Evolutionary conservation across 2,113 vertebrate genomes (phyloP).

Genomic region (Halcyon malimbica): DNA sequence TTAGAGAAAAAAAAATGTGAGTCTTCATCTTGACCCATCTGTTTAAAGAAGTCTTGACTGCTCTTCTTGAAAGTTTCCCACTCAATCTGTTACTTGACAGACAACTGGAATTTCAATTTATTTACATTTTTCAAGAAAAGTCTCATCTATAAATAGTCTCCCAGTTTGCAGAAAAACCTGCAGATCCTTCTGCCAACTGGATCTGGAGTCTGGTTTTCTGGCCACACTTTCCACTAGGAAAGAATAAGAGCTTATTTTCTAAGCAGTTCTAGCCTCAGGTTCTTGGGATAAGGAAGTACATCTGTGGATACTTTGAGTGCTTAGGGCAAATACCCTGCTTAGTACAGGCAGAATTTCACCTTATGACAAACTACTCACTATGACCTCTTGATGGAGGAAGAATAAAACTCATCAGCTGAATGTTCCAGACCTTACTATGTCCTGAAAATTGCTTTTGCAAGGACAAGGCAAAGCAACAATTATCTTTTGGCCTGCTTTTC

Average conservation of each 20-base stretch:
- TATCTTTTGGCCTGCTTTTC: neutral
- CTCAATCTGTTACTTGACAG: neutral
- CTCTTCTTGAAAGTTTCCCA: neutral
- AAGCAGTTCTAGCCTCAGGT: neutral
- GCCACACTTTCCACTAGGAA: neutral
- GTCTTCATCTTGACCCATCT: neutral
- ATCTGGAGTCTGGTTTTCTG: neutral
- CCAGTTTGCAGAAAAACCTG: neutral
- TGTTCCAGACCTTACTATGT: neutral
- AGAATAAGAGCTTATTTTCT: neutral
- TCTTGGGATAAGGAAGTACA: neutral
- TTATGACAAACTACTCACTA: neutral
- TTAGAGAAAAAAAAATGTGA: neutral
- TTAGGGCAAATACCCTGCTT: neutral
- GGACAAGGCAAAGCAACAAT: neutral
- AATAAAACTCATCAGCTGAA: neutral
- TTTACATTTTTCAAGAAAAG: neutral
- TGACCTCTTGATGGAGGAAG: neutral
- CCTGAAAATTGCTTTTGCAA: neutral
- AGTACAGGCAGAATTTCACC: neutral
- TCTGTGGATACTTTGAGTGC: neutral
- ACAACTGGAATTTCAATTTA: neutral
- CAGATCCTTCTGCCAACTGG: neutral
- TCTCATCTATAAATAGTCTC: neutral
- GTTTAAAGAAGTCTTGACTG: neutral